Evolutionary conservation across 2,888 invertebrate genomes (phyloP).

Genomic region (Platypus cylindrus): DNA sequence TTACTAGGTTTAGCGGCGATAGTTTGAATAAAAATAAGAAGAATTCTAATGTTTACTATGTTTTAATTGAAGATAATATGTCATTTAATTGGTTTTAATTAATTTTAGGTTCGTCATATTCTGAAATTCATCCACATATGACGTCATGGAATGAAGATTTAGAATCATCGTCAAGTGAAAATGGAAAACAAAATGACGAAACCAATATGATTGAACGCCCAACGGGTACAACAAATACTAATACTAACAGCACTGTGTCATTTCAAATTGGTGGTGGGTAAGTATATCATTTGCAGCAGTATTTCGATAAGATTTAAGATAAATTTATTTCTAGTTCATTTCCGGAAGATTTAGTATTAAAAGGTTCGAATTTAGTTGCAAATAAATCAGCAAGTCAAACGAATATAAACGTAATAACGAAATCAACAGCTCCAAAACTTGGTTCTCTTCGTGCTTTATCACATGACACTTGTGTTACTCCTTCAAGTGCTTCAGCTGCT

Average conservation of each 20-base stretch:
- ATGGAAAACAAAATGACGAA: constrained; percentile 40
- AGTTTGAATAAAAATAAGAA: too few relatives aligned
- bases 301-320: background rate
- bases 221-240: constrained; percentile 14
- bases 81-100: too few relatives aligned
- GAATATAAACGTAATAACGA: constrained; percentile 26
- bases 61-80: too few relatives aligned
- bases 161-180: constrained; percentile 45
- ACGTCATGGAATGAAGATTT: constrained; percentile 33
- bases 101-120: constrained; percentile 25
- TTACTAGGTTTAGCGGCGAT: too few relatives aligned
- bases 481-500: too few relatives aligned
- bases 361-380: constrained; percentile 7
- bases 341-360: constrained; percentile 9
- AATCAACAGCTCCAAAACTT: constrained; percentile 17
- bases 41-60: too few relatives aligned
- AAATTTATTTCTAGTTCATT: constrained; percentile 12
- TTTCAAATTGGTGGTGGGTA: constrained; percentile 38
- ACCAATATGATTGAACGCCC: constrained; percentile 17
- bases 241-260: constrained; percentile 33
- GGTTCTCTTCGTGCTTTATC: constrained; percentile 41
- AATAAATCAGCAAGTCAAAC: constrained; percentile 29
- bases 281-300: constrained; percentile 18
- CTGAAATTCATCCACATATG: constrained; percentile 19
- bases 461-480: constrained; percentile 41